Evolutionary conservation across 2,113 vertebrate species (phyloP).

Genomic region (Grallaria varia): DNA sequence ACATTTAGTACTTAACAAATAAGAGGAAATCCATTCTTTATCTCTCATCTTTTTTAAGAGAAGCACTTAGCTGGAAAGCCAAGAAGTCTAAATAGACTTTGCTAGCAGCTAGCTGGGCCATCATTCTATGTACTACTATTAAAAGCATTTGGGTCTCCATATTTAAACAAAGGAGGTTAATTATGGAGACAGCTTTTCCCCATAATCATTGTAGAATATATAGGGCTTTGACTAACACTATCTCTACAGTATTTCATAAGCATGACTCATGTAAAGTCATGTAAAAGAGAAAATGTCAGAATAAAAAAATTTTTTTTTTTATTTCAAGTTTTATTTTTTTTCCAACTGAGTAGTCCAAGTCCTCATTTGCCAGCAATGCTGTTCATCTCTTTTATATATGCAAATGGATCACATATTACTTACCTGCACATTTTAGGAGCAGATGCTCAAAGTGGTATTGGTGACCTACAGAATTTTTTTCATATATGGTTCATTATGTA

Average conservation of each 20-base stretch:
- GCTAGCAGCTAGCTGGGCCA: neutral
- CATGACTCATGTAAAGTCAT: neutral
- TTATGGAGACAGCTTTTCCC: neutral
- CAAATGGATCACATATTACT: neutral
- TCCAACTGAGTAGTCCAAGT: neutral
- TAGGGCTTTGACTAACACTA: neutral
- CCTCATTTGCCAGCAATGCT: neutral
- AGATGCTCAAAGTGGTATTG: neutral
- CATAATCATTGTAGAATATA: neutral
- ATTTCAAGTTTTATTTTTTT: neutral
- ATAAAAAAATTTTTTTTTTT: neutral
- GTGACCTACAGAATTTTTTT: neutral
- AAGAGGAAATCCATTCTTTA: neutral
- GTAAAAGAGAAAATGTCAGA: neutral
- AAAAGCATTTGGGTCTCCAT: neutral
- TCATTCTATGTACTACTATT: neutral
- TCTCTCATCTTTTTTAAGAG: neutral
- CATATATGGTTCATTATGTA: neutral
- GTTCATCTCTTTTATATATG: neutral
- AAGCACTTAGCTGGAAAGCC: neutral
- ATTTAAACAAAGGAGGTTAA: neutral
- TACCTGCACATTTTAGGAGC: neutral
- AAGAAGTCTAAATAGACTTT: neutral
- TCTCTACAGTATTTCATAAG: neutral
- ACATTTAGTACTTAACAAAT: neutral